Conservation (phyloP, 2,113 vertebrate species). For the Sebastes schlegelii region DNA sequence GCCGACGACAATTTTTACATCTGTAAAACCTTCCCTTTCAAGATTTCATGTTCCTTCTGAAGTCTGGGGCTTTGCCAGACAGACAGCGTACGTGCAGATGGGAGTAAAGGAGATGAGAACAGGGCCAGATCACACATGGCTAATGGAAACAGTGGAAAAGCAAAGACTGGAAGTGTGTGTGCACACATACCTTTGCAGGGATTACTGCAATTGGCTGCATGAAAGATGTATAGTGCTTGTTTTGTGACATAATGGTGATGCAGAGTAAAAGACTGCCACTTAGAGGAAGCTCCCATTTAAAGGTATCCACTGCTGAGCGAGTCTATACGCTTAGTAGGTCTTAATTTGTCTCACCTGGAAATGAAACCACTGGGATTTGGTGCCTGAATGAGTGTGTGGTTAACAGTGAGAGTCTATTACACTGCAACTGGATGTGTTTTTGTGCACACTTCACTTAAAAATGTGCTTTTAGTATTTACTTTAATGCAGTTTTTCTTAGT, state of each 20-base stretch:
- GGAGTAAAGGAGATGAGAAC: not conserved
- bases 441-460: not conserved
- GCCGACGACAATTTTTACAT: no score
- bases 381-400: conserved; percentile 39
- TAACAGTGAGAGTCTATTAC: conserved; percentile 3
- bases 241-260: conserved; percentile 32
- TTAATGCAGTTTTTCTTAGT: not conserved
- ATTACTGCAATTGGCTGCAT: not conserved
- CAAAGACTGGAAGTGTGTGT: not conserved
- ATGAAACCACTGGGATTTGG: conserved; percentile 41
- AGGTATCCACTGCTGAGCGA: not conserved
- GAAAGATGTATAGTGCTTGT: conserved; percentile 9
- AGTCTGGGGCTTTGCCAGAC: not conserved
- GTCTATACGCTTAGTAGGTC: not conserved
- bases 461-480: not conserved
- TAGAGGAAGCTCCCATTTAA: conserved; percentile 11
- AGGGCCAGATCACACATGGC: not conserved
- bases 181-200: not conserved
- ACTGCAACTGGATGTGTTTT: not conserved
- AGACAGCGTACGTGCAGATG: not conserved
- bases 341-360: conserved; percentile 40
- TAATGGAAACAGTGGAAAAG: not conserved
- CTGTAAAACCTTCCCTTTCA: not conserved
- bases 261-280: conserved; percentile 24
- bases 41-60: not conserved